Conservation (phyloP, 1,140 invertebrate genomes). For the Centruroides vittatus region DNA sequence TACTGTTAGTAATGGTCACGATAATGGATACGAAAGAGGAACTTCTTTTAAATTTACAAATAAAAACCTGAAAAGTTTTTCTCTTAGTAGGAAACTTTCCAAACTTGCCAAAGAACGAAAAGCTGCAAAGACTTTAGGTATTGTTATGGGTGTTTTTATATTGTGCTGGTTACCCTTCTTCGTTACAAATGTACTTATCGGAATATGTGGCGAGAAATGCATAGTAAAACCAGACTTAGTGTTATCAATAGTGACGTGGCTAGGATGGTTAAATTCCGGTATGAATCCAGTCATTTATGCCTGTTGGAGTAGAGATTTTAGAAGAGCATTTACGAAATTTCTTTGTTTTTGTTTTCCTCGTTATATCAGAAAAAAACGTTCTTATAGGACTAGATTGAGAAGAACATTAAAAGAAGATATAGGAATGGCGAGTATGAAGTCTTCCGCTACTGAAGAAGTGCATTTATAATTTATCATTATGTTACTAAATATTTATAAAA, state of each 20-base stretch:
- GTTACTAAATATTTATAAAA: too few relatives aligned
- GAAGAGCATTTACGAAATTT: conserved; percentile 42
- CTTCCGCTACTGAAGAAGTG: background rate
- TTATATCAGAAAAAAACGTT: background rate
- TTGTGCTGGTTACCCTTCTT: conserved; percentile 17
- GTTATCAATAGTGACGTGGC: conserved; percentile 81
- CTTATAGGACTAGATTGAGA: background rate
- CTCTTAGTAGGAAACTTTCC: conserved; percentile 71
- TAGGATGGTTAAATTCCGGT: conserved; percentile 96
- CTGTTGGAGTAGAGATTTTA: conserved; percentile 89
- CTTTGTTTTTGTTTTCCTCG: conserved; percentile 19
- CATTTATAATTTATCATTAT: background rate
- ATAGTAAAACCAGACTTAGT: conserved; percentile 78
- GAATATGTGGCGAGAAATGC: conserved; percentile 65
- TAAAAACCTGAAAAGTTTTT: conserved; percentile 39
- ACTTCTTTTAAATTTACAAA: conserved; percentile 2
- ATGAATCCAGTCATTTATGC: conserved; percentile 98
- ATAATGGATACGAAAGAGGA: conserved; percentile 1
- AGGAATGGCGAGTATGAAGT: background rate
- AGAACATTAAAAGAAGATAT: background rate
- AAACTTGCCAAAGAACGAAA: conserved; percentile 48
- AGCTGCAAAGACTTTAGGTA: conserved; percentile 41
- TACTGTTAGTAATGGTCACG: background rate
- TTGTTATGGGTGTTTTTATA: conserved; percentile 27
- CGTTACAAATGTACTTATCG: conserved; percentile 71